Evolutionary conservation across 1,140 invertebrate genomes (phyloP), one percentile per base, ranked within the genome.

Genomic region (Drosophila ogumai): DNA sequence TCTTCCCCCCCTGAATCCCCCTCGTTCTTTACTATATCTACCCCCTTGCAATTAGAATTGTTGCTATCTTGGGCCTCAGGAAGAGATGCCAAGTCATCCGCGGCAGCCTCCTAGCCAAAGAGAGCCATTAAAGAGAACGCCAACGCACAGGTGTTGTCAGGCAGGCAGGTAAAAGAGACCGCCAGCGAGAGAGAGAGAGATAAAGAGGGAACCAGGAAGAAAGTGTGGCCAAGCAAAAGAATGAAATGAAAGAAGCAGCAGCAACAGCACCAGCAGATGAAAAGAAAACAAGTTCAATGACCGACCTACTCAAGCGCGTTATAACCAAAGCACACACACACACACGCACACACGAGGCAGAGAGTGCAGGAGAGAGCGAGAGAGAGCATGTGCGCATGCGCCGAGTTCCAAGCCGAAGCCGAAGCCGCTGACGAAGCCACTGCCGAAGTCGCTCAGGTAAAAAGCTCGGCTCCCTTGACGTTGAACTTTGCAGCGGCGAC

Each of bases 301-400:
- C 92, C 92, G 92, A 92, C 92, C 92, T 92, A 92, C 92, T 92
- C 92, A 92, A 92, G 91, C 92, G 91, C 85, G 82, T 77, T 92
- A 88, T 85, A 91, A 82, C 72, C 81, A 75, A 87, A 87, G 81
- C 90, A 78, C 64, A 75, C 49, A 49, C 46, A 74, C 54, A 74
- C 55, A 73, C 56, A 52, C 52, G 55, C 32, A 75, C 32, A 75
- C 64, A 31, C 9, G 8, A 17, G 25, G 75, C 44, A 46, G 46
- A 75, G 61, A 60, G 50, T 47, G 46, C 46, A 47, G 31, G 47
- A 69, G 40, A 49, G 19, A 41, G 22, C 56, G 76, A 46, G 79
- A 73, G 43, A 82, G 81, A 75, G 81, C 77, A 67, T 60, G 60
- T 68, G 85, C 85, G 85, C 81, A 90, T 88, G 85, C 74, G 84